A percentile compares a stretch with the other conserved stretches of the same genome.
phyloP scores from a whole-genome alignment of 1,140 invertebrate species.

The Papilio polytes region DNA sequence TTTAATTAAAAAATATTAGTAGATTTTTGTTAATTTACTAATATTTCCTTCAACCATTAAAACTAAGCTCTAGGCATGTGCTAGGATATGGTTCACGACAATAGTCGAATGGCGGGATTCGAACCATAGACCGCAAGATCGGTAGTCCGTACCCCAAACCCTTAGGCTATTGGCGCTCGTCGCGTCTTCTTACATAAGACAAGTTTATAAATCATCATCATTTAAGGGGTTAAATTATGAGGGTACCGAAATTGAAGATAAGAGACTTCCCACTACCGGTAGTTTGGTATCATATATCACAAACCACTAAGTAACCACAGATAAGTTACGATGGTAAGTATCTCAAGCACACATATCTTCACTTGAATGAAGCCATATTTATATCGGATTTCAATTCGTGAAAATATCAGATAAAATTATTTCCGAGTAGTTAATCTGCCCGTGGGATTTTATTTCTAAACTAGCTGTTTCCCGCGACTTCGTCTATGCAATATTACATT shows the following conservation, averaged over 20 bases:
- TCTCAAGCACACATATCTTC: neutral
- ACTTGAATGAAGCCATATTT: slow-evolving; percentile 19
- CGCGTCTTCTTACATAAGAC: neutral
- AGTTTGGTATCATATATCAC: neutral
- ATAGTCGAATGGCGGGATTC: too few relatives aligned
- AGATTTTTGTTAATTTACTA: too few relatives aligned
- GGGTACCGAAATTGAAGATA: neutral
- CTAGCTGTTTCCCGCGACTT: too few relatives aligned
- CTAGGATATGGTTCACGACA: too few relatives aligned
- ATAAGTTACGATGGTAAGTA: neutral
- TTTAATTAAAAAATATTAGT: too few relatives aligned
- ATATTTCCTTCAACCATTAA: too few relatives aligned
- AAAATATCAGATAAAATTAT: neutral
- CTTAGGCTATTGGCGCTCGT: too few relatives aligned
- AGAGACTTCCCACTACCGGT: neutral
- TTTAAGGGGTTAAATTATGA: neutral
- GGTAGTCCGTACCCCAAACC: too few relatives aligned
- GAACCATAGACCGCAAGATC: too few relatives aligned
- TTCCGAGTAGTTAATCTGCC: neutral
- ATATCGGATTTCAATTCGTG: slow-evolving; percentile 1
- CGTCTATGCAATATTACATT: too few relatives aligned
- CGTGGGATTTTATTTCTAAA: neutral
- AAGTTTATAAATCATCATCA: neutral
- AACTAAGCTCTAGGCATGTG: too few relatives aligned
- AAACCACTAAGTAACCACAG: neutral